A percentile compares a stretch with the other conserved stretches of the same genome.
phyloP scores from a whole-genome alignment of 1,140 invertebrate species.

The Eriocheir sinensis region DNA sequence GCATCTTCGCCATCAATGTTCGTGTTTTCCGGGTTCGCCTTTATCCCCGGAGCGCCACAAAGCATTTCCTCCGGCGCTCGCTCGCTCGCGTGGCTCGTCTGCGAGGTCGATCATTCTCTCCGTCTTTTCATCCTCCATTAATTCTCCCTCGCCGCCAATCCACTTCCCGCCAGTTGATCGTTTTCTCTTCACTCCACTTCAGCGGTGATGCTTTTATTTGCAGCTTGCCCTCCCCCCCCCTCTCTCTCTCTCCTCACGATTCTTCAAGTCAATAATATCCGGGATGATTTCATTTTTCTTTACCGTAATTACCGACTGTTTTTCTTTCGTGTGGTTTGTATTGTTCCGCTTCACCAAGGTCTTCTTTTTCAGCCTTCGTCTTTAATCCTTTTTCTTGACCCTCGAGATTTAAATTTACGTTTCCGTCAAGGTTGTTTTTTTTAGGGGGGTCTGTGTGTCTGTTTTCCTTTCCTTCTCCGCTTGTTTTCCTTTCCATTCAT shows the following conservation, averaged over 20 bases:
- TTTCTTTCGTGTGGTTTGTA: background rate
- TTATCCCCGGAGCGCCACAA: no score
- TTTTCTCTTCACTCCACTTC: background rate
- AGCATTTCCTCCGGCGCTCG: no score
- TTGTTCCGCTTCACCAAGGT: background rate
- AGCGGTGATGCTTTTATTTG: background rate
- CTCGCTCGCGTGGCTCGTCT: background rate
- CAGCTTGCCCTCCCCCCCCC: background rate
- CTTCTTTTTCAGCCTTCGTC: background rate
- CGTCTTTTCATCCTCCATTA: background rate
- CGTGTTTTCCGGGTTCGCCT: no score
- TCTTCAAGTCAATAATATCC: background rate
- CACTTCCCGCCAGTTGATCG: background rate
- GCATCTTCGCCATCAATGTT: no score
- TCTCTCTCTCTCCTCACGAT: background rate
- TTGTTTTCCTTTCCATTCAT: background rate
- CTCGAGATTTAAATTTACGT: no score
- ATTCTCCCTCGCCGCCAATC: background rate
- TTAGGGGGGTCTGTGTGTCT: no score
- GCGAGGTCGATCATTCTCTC: background rate
- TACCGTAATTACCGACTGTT: no score
- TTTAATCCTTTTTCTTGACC: background rate
- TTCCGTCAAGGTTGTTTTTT: no score
- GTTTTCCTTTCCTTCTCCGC: background rate
- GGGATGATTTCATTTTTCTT: background rate